Conservation (phyloP, 2,113 vertebrate genomes). For the Aptenodytes patagonicus region DNA sequence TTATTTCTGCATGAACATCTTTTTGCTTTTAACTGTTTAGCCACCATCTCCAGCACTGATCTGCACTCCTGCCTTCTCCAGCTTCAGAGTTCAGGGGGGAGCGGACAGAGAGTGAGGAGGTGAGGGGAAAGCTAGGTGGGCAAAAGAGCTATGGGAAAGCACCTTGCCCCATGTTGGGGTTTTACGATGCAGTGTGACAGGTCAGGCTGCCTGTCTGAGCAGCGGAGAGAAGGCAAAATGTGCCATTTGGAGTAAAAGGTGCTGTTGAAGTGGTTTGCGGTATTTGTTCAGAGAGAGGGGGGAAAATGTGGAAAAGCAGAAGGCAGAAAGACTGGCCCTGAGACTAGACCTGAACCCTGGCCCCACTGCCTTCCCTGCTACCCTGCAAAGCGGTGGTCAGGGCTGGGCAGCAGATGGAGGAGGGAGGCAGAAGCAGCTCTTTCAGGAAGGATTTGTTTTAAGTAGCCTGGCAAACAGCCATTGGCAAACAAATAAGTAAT, state of each 20-base stretch:
- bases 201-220: background rate
- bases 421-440: background rate
- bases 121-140: background rate
- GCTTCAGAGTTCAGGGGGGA: background rate
- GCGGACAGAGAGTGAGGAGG: too few species aligned
- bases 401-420: constrained; percentile 10
- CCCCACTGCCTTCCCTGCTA: background rate
- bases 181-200: background rate
- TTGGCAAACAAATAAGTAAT: constrained; percentile 16
- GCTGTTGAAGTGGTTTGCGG: background rate
- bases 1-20: background rate
- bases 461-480: background rate
- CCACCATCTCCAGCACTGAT: background rate
- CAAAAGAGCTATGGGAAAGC: background rate
- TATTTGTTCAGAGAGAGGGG: background rate
- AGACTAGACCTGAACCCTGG: background rate
- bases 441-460: background rate
- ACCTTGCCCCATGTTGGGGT: background rate
- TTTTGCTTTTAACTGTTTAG: constrained; percentile 35
- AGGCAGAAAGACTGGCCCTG: background rate
- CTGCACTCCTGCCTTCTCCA: background rate
- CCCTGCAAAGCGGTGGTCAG: background rate
- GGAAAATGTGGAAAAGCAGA: background rate
- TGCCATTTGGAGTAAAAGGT: background rate
- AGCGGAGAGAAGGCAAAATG: background rate